Evolutionary conservation across 2,888 invertebrate genomes (phyloP), one percentile per base, ranked within the genome.

Genomic region (Noctua comes): DNA sequence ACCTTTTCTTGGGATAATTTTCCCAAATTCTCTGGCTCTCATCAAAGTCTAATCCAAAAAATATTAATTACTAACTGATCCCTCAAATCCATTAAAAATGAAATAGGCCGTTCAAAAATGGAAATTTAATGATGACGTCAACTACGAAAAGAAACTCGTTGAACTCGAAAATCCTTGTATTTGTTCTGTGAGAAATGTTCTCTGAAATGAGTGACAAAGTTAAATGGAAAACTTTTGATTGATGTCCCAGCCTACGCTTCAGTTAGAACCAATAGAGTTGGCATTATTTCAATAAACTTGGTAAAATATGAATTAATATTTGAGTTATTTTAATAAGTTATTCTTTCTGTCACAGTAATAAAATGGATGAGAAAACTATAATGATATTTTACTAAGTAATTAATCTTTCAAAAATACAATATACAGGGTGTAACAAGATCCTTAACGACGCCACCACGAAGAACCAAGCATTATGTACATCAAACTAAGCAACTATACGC

Each of bases 201-300:
- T 27, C 65, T 21, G 51, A 80, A 84, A 87, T 87, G 76, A 81
- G 69, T 73, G 74, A 64, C 68, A 77, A 87, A 86, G 74, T 87
- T 79, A 79, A 86, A 84, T 87, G 72, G 75, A 73, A 86, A 86
- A 86, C 84, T 87, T 87, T 87, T 86, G 88, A 87, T 87, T 86
- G 82, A 87, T 80, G 86, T 80, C 76, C 68, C 54, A 65, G 73
- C 31, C 10, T 66, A 77, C 78, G 82, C 80, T 82, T 82, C 77
- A 75, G 40, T 73, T 80, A 78, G 82, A 70, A 65, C 68, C 73
- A 78, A 85, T 81, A 80, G 76, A 84, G 68, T 79, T 79, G 76
- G 74, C 75, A 82, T 80, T 84, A 76, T 72, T 77, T 64, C 46
- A 86, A 84, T 72, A 70, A 80, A 76, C 54, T 75, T 79, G 21